Evolutionary conservation across 2,797 vertebrate genomes (phyloP), one percentile per base, ranked within the genome.

Genomic region (Gallirallus australis): DNA sequence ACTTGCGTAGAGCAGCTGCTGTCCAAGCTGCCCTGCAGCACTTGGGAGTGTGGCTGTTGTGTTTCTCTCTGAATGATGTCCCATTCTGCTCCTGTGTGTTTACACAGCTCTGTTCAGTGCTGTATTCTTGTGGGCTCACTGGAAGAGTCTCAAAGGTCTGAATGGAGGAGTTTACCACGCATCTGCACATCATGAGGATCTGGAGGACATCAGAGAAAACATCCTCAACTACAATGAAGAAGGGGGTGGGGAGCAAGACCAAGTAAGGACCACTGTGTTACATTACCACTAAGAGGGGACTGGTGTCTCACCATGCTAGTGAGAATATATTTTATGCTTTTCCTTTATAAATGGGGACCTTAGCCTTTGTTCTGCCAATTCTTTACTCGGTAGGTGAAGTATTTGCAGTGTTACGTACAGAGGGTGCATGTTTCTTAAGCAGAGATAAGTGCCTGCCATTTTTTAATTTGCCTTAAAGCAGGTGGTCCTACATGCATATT

Each of bases 171-270:
- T 98, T 9, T 98, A 98, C 97, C 98, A 98, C 0, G 97, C 98
- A 27, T 98, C 98, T 1, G 98, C 97, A 0, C 98, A 98, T 87
- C 98, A 98, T 2, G 98, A 99, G n/a, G 98, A 98, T 72, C 97
- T 98, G 98, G 99, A 99, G 97, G 99, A 99, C 97, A 98, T 99
- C 97, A 97, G 98, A 17, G 98, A 99, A 96, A 99, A 99, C 48
- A 99, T 99, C 93, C 98, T 99, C 86, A 99, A 99, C 98, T 99
- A 99, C 15, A 98, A 98, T 2, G 98, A 99, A 97, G 99, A 99
- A 97, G 99, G 98, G 31, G 99, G 98, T 5, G 99, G 99, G 21
- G 99, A 99, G 93, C 98, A 99, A 88, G 99, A 99, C 71, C 98
- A 99, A 98, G 99, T 99, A 97, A 98, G 96, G 59, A 42, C 24